Conservation (phyloP, 2,113 vertebrate species). For the Mastomys natalensis region DNA sequence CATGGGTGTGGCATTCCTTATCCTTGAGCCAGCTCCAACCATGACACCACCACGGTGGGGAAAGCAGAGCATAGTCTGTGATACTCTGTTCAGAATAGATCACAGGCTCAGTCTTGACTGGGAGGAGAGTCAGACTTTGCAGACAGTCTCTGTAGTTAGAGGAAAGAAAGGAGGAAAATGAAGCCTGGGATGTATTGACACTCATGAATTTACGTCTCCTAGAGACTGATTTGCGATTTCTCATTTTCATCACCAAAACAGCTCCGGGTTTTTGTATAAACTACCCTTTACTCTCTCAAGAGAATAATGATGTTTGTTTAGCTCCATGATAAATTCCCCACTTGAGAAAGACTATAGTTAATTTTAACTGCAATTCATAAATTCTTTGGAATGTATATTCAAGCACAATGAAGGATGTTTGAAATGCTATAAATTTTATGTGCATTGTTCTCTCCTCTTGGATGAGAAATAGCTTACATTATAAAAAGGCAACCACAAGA, state of each 20-base stretch:
- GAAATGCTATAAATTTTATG: not conserved
- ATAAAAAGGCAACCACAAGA: not conserved
- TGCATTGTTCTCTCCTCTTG: too few species aligned
- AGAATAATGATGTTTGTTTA: constrained; percentile 44
- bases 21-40: rapidly evolving
- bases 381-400: not conserved
- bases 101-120: too few species aligned
- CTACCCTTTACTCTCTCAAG: not conserved
- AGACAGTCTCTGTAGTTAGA: not conserved
- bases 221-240: not conserved
- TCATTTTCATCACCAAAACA: not conserved
- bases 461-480: not conserved
- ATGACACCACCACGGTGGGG: rapidly evolving
- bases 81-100: not conserved
- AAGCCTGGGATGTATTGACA: not conserved
- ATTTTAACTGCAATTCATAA: constrained; percentile 1
- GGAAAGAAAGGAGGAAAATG: not conserved
- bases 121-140: not conserved
- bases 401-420: not conserved
- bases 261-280: not conserved
- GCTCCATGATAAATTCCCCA: not conserved
- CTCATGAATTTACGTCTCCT: not conserved
- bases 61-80: not conserved
- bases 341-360: constrained; percentile 38
- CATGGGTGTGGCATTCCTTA: rapidly evolving